These are phyloP conservation scores for Beris chalybata DNA, from an alignment of 2,888 invertebrate species.

Conservation along the genomic window DNA sequence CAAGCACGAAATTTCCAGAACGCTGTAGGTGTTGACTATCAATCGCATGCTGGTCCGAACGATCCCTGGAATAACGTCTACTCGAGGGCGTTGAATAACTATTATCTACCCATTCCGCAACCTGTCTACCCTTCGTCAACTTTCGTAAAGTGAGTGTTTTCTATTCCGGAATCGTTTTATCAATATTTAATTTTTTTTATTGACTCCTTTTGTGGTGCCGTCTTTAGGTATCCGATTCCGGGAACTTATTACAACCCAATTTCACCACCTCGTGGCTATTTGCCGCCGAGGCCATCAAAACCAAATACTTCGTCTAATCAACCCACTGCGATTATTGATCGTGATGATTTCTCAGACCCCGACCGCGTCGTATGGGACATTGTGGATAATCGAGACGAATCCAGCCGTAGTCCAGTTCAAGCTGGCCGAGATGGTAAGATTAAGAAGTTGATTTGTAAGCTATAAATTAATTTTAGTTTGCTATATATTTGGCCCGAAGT, in stretches of 20 bases:
- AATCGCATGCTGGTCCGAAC: conserved; percentile 27
- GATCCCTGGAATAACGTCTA: conserved; percentile 38
- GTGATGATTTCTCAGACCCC: conserved; percentile 40
- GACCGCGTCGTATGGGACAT: conserved; percentile 43
- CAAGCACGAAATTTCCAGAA: background rate
- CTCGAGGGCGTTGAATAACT: conserved; percentile 25
- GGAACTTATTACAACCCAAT: conserved; percentile 33
- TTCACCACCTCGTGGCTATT: conserved; percentile 27
- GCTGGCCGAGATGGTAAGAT: too few relatives aligned
- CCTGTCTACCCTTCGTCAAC: conserved; percentile 16
- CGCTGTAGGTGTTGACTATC: conserved; percentile 17
- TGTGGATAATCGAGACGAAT: background rate
- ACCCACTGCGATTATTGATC: conserved; percentile 1
- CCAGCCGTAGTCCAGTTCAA: background rate
- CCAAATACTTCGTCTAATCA: background rate
- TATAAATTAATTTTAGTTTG: too few relatives aligned
- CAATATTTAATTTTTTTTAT: background rate
- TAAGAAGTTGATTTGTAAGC: too few relatives aligned
- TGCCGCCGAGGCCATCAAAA: background rate
- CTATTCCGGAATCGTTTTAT: background rate
- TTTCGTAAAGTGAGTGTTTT: conserved; percentile 18
- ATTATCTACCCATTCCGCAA: conserved; percentile 31
- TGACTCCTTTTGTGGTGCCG: background rate
- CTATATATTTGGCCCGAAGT: too few relatives aligned
- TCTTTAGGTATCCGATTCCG: conserved; percentile 27